phyloP scores from a whole-genome alignment of 2,113 vertebrate genomes.

The Canis aureus region DNA sequence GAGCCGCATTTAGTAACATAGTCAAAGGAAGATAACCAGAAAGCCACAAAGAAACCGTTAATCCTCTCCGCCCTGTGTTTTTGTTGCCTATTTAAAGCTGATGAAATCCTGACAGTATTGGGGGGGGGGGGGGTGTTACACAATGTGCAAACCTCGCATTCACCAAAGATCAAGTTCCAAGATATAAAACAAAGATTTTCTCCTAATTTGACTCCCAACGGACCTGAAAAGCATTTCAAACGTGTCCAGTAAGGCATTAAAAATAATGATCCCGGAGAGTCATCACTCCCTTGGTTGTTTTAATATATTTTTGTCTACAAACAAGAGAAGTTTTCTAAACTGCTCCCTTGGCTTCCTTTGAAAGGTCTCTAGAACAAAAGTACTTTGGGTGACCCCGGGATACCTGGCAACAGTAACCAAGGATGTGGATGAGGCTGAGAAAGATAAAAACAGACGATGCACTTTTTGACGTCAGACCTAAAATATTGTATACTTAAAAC shows the following conservation, averaged over 20 bases:
- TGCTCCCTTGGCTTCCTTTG: slow-evolving; percentile 89
- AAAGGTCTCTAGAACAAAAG: slow-evolving; percentile 91
- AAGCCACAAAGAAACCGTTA: slow-evolving; percentile 57
- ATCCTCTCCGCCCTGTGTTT: slow-evolving; percentile 4
- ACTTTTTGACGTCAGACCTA: slow-evolving; percentile 70
- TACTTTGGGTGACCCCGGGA: slow-evolving; percentile 88
- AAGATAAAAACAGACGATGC: slow-evolving; percentile 76
- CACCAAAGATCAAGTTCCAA: slow-evolving; percentile 83
- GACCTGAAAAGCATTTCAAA: slow-evolving; percentile 90
- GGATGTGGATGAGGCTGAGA: slow-evolving; percentile 82
- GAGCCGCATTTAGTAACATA: not conserved
- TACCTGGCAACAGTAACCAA: slow-evolving; percentile 88
- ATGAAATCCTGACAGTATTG: slow-evolving; percentile 64
- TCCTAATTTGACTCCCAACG: slow-evolving; percentile 87
- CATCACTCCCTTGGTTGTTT: slow-evolving; percentile 92
- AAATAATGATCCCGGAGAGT: slow-evolving; percentile 91
- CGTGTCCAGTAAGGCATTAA: slow-evolving; percentile 91
- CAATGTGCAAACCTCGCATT: slow-evolving; percentile 81
- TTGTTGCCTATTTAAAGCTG: slow-evolving; percentile 51
- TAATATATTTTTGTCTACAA: slow-evolving; percentile 93
- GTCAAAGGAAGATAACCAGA: slow-evolving; percentile 50
- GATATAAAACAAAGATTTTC: slow-evolving; percentile 82
- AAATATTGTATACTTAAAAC: slow-evolving; percentile 74
- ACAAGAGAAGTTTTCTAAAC: slow-evolving; percentile 92
- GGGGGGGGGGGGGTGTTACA: slow-evolving; percentile 67